Base-by-base conservation (phyloP, 2,113 vertebrate genomes). In the Astatotilapia flaviijosephi region DNA sequence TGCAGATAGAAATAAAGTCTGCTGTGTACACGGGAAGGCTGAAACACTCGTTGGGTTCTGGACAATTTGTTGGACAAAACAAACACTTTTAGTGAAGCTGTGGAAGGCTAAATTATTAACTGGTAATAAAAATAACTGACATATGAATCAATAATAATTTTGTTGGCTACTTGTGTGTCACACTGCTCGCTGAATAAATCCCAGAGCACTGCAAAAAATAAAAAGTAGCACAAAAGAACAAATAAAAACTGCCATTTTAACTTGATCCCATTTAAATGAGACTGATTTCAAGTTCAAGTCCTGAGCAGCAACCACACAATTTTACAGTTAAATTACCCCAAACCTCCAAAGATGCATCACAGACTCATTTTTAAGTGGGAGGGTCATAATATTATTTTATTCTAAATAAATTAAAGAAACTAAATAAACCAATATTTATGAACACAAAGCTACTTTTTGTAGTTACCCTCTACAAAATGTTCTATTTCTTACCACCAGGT, bases 231-330 rank as follows among this genome's bases (percentile, higher is more conserved):
- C 37, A 42, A 70, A 42, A 42, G 37, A 70, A 42, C 0, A 23
- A 42, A 70, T 42, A 70, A 23, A 70, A 70, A 42, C 65, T 42
- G 7, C 7, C n/a, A 70, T 9, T 2, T 70, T 23, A 70, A 70
- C 37, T 70, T 14, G n/a, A 40, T 70, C 65, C 0, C n/a, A 42
- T 70, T 70, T 42, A 42, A 26, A 15, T 23, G 21, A 42, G 37
- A 70, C n/a, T 42, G 37, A 23, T 70, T 70, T 42, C 65, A 70
- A 23, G 65, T 42, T 23, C 7, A 42, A 70, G 62, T 70, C 0
- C 35, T 70, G 0, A 70, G 11, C 2, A 70, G 1, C 2, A 21
- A 70, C 5, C 4, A 2, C 6, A 68, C 2, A 0, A 40, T 40
- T 26, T 42, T 42, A 70, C 12, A 2, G 37, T 9, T 26, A 70